These are phyloP conservation scores for Agrenia bidenticulata DNA, from an alignment of 2,888 invertebrate genomes.

Conservation along the genomic window DNA sequence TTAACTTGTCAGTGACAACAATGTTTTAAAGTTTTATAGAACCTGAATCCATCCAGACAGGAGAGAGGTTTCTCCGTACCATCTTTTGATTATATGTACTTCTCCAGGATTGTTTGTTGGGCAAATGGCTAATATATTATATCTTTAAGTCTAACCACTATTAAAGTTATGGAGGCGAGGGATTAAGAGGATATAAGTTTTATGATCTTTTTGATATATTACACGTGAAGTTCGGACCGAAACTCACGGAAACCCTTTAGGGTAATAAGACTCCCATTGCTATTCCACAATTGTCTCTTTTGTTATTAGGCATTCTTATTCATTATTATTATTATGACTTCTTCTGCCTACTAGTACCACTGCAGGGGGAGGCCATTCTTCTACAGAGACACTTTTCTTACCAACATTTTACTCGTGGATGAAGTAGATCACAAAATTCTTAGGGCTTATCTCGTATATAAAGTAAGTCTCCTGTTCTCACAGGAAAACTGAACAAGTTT, in stretches of 20 bases:
- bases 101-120: too few relatives aligned
- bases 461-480: too few relatives aligned
- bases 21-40: too few relatives aligned
- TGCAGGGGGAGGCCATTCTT: not conserved
- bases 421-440: slow-evolving; percentile 10
- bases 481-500: slow-evolving; percentile 7
- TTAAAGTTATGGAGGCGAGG: not conserved
- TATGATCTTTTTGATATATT: slow-evolving; percentile 18
- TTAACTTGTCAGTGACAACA: too few relatives aligned
- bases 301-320: slow-evolving; percentile 21
- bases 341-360: not conserved
- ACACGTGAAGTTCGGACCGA: slow-evolving; percentile 6
- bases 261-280: slow-evolving; percentile 44
- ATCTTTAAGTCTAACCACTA: too few relatives aligned
- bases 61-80: too few relatives aligned
- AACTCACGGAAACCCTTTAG: slow-evolving; percentile 30
- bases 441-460: not conserved
- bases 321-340: slow-evolving; percentile 13
- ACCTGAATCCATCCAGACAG: too few relatives aligned
- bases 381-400: too few relatives aligned
- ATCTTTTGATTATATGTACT: too few relatives aligned
- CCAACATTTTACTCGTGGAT: not conserved
- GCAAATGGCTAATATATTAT: too few relatives aligned
- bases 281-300: slow-evolving; percentile 36
- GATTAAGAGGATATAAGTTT: slow-evolving; percentile 7